A percentile compares a stretch with the other conserved stretches of the same genome.
Conservation (phyloP, 1,140 invertebrate genomes). For the Atta texana region DNA sequence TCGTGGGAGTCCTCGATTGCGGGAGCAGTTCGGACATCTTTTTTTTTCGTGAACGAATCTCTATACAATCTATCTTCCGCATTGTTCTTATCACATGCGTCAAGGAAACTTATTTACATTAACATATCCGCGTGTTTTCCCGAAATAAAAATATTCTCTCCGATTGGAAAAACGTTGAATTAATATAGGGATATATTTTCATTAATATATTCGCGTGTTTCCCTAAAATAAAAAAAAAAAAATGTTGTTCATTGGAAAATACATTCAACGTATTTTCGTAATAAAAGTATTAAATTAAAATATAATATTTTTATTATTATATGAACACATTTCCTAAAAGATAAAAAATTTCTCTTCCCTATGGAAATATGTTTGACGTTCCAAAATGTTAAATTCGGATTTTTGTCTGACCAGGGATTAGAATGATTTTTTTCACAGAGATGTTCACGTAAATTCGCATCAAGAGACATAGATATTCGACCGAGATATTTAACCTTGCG, state of each 20-base stretch:
- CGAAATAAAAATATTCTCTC: background rate
- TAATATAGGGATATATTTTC: too few species aligned
- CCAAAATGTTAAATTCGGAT: background rate
- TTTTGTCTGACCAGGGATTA: background rate
- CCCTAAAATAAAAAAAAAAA: too few species aligned
- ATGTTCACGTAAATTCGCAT: too few species aligned
- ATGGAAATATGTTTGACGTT: background rate
- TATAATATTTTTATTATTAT: too few species aligned
- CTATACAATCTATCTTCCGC: conserved; percentile 7
- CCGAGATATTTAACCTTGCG: conserved; percentile 29
- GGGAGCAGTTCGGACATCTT: background rate
- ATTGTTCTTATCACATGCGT: background rate
- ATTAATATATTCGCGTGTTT: too few species aligned
- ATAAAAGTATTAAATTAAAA: too few species aligned
- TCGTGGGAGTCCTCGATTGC: conserved; percentile 56
- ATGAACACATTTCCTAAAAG: too few species aligned
- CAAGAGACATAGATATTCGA: too few species aligned
- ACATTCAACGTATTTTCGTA: too few species aligned
- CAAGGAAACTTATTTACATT: background rate
- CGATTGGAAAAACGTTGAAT: too few species aligned
- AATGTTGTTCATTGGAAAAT: too few species aligned
- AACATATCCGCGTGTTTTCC: background rate
- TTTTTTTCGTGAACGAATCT: background rate
- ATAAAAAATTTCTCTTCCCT: too few species aligned
- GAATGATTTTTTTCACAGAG: background rate